Conservation (phyloP, 1,140 invertebrate species). For the Drosophila miranda region DNA sequence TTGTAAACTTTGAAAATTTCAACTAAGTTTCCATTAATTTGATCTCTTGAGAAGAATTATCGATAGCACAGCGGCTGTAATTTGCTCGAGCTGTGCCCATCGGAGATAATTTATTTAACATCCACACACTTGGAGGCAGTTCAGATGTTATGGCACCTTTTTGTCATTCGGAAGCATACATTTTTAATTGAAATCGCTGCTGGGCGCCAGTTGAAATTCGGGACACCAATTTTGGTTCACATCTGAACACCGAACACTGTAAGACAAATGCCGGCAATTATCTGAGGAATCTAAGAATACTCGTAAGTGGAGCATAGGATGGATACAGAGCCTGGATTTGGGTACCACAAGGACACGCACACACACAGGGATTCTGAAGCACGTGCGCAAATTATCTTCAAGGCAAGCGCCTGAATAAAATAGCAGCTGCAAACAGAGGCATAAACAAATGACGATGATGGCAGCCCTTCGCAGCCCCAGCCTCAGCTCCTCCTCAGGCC, state of each 20-base stretch:
- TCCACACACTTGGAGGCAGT: not conserved
- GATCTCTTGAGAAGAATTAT: constrained; percentile 5
- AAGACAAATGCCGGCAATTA: constrained; percentile 47
- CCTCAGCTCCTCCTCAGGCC: constrained; percentile 1
- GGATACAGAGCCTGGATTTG: not conserved
- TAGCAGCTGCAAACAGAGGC: constrained; percentile 68
- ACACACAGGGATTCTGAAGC: constrained; percentile 39
- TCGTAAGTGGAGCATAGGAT: not conserved
- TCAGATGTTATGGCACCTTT: constrained; percentile 36
- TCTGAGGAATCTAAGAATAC: constrained; percentile 1
- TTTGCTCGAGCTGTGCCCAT: not conserved
- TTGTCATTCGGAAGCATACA: constrained; percentile 27
- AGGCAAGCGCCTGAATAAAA: constrained; percentile 67
- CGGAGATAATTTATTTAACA: constrained; percentile 1
- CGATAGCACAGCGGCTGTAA: no score
- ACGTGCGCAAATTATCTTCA: constrained; percentile 70
- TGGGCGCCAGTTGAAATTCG: constrained; percentile 30
- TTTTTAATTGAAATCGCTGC: constrained; percentile 36
- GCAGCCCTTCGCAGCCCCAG: constrained; percentile 25
- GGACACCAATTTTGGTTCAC: constrained; percentile 33
- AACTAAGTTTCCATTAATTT: constrained; percentile 46
- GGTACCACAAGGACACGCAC: constrained; percentile 51
- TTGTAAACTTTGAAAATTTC: constrained; percentile 39
- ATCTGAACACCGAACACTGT: constrained; percentile 16
- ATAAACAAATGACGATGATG: constrained; percentile 56